Base-by-base conservation (phyloP, 2,113 vertebrate species). In the Dromas ardeola region DNA sequence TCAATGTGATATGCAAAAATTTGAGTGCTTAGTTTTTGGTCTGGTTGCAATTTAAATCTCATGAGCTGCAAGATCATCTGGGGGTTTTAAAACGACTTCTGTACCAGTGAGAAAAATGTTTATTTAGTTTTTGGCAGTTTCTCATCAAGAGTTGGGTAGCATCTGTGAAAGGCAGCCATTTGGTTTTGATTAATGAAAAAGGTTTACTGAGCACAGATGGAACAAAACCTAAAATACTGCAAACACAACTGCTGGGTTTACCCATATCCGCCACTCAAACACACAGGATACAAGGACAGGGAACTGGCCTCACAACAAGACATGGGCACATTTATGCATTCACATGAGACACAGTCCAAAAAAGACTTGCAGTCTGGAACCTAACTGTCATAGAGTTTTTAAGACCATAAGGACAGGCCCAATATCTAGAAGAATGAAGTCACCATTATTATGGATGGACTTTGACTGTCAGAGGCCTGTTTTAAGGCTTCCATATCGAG, bases 41-140 rank as follows among this genome's bases (percentile, higher is more conserved):
- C 52, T 76, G 65, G 34, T 73, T 82, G 58, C 49, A 88, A n/a
- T 43, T 80, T 83, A 90, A 85, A 80, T 73, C 72, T 88, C 79
- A 36, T 3, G 82, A 95, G 55, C 82, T 89, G 77, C 40, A 71
- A 55, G 61, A 91, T 88, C 59, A 74, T 69, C 86, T 63, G n/a
- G 43, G 65, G 52, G 11, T 27, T 93, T 69, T 86, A 69, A 74
- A 96, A 71, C 32, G 1, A 63, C 55, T 91, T 78, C 32, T 63
- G 36, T 36, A 63, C 56, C 65, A 65, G 91, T 92, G 47, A 95
- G 86, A 81, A 95, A 81, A 71, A 79, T 40, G 56, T 63, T 93
- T 65, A 62, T 92, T 93, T 88, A 63, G 85, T 88, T 93, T 69
- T 90, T 83, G 82, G 67, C 78, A 77, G 85, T 67, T 95, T 63